These are phyloP conservation scores for Drosophila kikkawai DNA, from an alignment of 1,140 invertebrate genomes.

Conservation along the genomic window DNA sequence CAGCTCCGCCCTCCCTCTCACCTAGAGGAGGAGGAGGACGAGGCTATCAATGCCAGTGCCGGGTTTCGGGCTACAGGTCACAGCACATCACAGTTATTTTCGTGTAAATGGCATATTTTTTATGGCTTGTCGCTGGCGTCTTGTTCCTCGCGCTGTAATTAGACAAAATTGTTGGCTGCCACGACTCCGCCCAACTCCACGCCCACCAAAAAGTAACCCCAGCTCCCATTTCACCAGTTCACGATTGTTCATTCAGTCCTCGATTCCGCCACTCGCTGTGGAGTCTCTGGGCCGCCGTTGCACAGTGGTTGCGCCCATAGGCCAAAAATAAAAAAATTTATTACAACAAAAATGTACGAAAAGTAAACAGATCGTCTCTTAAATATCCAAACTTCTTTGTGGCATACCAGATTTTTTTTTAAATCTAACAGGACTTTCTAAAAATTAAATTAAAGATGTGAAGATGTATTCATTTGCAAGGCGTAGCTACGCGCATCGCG, in stretches of 20 bases:
- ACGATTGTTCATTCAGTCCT: constrained; percentile 34
- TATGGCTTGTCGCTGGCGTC: constrained; percentile 57
- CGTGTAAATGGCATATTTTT: constrained; percentile 75
- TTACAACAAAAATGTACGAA: too few relatives aligned
- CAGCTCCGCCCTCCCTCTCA: not conserved
- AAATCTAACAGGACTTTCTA: too few relatives aligned
- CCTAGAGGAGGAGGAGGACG: not conserved
- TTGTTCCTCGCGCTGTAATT: constrained; percentile 54
- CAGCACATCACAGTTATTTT: constrained; percentile 67
- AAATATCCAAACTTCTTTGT: too few relatives aligned
- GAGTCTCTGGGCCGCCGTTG: constrained; percentile 6
- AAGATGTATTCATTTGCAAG: too few relatives aligned
- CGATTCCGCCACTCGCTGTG: constrained; percentile 31
- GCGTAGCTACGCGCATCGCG: too few relatives aligned
- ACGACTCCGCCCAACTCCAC: constrained; percentile 30
- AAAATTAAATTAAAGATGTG: too few relatives aligned
- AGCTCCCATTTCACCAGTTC: constrained; percentile 1
- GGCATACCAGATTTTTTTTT: too few relatives aligned
- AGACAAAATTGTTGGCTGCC: constrained; percentile 67
- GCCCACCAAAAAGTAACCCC: constrained; percentile 6
- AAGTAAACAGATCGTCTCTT: too few relatives aligned
- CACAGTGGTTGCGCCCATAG: too few relatives aligned
- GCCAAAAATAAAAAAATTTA: too few relatives aligned
- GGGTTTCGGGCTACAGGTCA: constrained; percentile 40
- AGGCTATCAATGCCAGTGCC: constrained; percentile 30